Evolutionary conservation across 2,888 invertebrate genomes (phyloP).

Genomic region (Nephrotoma appendiculata): DNA sequence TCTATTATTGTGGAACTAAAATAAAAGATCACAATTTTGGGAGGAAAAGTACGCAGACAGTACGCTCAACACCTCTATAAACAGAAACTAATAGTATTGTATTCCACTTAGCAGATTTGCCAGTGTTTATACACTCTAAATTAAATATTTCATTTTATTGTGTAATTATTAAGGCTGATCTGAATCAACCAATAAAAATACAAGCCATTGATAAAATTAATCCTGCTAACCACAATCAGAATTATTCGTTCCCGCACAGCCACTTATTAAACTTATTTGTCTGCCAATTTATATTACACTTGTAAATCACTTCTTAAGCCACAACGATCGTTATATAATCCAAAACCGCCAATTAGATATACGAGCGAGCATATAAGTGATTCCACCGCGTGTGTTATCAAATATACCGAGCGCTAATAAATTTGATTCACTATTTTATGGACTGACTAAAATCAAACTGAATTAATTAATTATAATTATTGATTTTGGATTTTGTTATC

Average conservation of each 20-base stretch:
- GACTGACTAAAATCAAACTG: neutral
- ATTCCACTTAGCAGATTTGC: too few relatives aligned
- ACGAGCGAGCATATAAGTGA: neutral
- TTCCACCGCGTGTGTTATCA: neutral
- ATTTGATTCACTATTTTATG: neutral
- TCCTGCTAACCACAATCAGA: neutral
- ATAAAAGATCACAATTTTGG: too few relatives aligned
- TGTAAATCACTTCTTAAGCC: neutral
- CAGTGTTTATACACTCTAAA: too few relatives aligned
- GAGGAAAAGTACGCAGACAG: too few relatives aligned
- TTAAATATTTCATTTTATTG: too few relatives aligned
- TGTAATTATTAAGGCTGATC: too few relatives aligned
- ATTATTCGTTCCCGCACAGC: neutral
- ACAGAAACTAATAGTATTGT: too few relatives aligned
- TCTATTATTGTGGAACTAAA: too few relatives aligned
- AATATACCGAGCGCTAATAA: neutral
- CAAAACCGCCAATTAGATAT: neutral
- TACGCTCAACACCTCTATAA: too few relatives aligned
- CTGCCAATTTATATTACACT: neutral
- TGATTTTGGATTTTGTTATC: neutral
- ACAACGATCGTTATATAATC: neutral
- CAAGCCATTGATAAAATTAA: neutral
- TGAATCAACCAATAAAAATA: too few relatives aligned
- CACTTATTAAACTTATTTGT: neutral
- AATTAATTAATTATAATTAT: neutral